These are phyloP conservation scores for Cantharis rufa DNA, from an alignment of 2,888 invertebrate species.

Conservation along the genomic window DNA sequence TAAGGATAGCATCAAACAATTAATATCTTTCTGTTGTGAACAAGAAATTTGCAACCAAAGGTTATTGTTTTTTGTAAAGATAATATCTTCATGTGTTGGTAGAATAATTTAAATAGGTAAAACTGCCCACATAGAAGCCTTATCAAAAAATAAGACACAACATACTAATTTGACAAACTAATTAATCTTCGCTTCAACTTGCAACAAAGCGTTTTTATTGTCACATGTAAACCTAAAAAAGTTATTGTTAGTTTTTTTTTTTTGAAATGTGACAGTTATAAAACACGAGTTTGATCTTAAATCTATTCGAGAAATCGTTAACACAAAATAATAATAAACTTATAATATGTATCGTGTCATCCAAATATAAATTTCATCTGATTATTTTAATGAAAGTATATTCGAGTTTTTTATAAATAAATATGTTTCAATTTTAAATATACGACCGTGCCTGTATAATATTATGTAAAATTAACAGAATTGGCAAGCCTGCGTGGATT, in stretches of 20 bases:
- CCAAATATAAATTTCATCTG: not conserved
- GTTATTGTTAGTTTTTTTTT: not conserved
- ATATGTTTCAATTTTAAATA: not conserved
- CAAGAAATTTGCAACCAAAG: conserved; percentile 18
- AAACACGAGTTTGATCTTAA: not conserved
- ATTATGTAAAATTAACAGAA: not conserved
- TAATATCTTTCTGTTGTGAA: conserved; percentile 8
- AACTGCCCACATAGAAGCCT: conserved; percentile 18
- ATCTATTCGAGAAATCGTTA: not conserved
- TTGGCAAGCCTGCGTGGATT: not conserved
- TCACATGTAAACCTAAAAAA: not conserved
- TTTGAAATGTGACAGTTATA: not conserved
- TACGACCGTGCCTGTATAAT: not conserved
- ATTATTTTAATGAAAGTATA: not conserved
- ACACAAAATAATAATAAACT: not conserved
- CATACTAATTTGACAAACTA: conserved; percentile 2
- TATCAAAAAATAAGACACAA: conserved; percentile 23
- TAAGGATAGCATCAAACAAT: conserved; percentile 10
- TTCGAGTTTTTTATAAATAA: not conserved
- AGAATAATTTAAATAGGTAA: conserved; percentile 10
- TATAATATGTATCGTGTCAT: not conserved
- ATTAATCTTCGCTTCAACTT: conserved; percentile 15
- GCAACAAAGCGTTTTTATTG: not conserved
- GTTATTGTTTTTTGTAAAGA: conserved; percentile 20
- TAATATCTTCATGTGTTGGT: conserved; percentile 19